Evolutionary conservation across 2,888 invertebrate genomes (phyloP), one percentile per base, ranked within the genome.

Genomic region (Hyalella azteca): DNA sequence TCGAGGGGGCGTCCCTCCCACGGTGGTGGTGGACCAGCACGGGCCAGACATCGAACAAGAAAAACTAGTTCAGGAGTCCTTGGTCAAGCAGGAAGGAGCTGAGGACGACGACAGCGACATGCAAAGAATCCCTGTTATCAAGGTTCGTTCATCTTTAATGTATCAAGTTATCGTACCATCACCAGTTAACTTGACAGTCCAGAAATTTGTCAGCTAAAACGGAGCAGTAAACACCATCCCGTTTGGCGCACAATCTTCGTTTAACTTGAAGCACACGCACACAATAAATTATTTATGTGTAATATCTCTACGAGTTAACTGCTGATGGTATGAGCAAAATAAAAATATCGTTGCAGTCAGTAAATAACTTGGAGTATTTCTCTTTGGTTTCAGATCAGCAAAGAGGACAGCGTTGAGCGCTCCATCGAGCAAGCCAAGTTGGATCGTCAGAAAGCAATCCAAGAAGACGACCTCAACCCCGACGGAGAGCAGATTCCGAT

Each of bases 401-500:
- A 85, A 75, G 82, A 85, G 78, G 85, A 85, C 78, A 84, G 84
- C 60, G 84, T 85, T 15, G 85, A 85, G 75, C 73, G 82, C 32
- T 82, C 82, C n/a, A 80, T 84, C 3, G 80, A 84, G 45, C 84
- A 84, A 50, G 82, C 84, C 32, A 81, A 78, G 29, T 75, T 84
- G 5, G 81, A 84, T 36, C 66, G 84, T 22, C 84, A 84, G 49
- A 59, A 66, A n/a, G 54, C 60, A 50, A 41, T 54, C 5, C 59
- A 50, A 22, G 81, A 79, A 7, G 82, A 80, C 2, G 80, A 78
- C 48, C 26, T 22, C n/a, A 50, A 78, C 32, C 40, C 39, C 39
- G 78, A 78, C 4, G 45, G 22, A n/a, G 73, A 45, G 11, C 29
- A 36, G n/a, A 26, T 41, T 9, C 59, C 41, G 3, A 59, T 59